These are phyloP conservation scores for Ceyx margarethae DNA, from an alignment of 2,113 vertebrate genomes.

Conservation along the genomic window DNA sequence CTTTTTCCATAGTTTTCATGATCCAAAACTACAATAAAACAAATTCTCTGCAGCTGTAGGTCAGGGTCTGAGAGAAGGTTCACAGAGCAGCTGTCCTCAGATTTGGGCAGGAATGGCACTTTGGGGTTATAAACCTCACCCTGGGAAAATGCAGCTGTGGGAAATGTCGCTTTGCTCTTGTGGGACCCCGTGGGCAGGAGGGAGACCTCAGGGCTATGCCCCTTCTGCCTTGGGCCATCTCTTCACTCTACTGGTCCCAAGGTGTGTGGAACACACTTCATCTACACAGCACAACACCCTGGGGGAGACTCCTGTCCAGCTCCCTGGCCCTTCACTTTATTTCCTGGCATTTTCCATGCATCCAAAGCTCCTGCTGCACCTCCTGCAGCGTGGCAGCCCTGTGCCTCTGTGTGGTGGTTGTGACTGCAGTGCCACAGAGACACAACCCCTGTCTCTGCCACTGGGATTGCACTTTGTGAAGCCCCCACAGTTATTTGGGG, in stretches of 20 bases:
- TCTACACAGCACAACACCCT: not conserved
- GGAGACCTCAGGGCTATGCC: not conserved
- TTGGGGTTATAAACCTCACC: not conserved
- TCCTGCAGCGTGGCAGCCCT: not conserved
- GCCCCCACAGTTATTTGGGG: not conserved
- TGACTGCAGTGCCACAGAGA: not conserved
- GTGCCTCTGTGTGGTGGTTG: not conserved
- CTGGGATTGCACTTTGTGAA: not conserved
- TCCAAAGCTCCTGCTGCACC: not conserved
- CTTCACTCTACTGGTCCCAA: not conserved
- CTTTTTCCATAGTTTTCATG: not conserved
- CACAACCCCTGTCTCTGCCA: not conserved
- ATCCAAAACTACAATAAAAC: not conserved
- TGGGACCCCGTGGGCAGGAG: not conserved
- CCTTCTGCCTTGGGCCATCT: not conserved
- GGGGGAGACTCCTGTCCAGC: not conserved
- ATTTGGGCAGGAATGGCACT: not conserved
- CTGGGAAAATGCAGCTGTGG: not conserved
- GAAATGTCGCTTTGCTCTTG: not conserved
- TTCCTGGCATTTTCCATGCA: not conserved
- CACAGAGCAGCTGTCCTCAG: not conserved
- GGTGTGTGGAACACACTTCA: not conserved
- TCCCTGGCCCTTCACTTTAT: not conserved
- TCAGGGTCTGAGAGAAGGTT: not conserved
- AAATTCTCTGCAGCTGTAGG: not conserved